Conservation (phyloP, 2,113 vertebrate genomes). For the Hirundichthys speculiger region DNA sequence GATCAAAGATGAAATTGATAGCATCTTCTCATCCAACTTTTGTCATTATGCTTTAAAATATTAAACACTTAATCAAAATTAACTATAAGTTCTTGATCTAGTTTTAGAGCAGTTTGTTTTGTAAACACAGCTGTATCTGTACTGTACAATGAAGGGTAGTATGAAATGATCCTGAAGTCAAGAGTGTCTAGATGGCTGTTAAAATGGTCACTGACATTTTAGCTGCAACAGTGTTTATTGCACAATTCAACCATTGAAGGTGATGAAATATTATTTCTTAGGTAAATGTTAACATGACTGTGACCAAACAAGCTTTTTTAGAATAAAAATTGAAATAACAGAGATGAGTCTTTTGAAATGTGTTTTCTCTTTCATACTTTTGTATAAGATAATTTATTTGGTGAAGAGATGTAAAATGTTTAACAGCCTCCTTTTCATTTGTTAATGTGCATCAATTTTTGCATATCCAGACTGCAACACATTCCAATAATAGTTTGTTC, state of each 20-base stretch:
- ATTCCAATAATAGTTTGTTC: too few relatives aligned
- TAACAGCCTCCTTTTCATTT: too few relatives aligned
- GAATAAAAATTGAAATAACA: too few relatives aligned
- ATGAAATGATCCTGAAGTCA: neutral
- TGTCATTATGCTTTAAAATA: neutral
- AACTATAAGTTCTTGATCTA: neutral
- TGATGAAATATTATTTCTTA: constrained; percentile 29
- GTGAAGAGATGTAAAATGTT: too few relatives aligned
- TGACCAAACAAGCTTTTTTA: constrained; percentile 53
- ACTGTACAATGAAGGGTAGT: too few relatives aligned
- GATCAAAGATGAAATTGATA: neutral
- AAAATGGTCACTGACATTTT: too few relatives aligned
- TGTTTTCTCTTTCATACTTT: too few relatives aligned
- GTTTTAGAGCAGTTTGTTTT: neutral
- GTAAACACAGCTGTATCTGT: neutral
- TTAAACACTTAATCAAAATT: constrained; percentile 8
- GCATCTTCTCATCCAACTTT: constrained; percentile 19
- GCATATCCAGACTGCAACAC: too few relatives aligned
- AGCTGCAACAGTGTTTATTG: constrained; percentile 21
- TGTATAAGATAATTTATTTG: too few relatives aligned
- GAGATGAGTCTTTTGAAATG: too few relatives aligned
- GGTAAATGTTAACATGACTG: constrained; percentile 39
- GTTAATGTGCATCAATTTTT: too few relatives aligned
- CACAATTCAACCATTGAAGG: constrained; percentile 46
- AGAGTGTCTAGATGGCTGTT: too few relatives aligned